Percentiles rank a stretch among this genome's conserved stretches.
Evolutionary conservation across 2,888 invertebrate genomes (phyloP).

Genomic region (Gerosis bhagava): DNA sequence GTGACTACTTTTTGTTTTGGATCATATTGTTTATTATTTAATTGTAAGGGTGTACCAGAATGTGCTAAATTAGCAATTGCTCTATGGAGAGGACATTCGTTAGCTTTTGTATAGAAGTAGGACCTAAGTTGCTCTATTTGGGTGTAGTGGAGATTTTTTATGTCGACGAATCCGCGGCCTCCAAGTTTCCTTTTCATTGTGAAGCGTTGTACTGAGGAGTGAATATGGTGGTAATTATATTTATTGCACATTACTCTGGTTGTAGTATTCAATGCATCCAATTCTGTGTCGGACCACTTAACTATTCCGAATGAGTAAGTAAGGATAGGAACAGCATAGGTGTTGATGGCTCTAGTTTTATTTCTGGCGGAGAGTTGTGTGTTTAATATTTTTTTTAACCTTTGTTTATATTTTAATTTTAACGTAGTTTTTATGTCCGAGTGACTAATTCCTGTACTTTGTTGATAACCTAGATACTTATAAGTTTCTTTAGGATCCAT

Average conservation of each 20-base stretch:
- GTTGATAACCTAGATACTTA: slow-evolving; percentile 8
- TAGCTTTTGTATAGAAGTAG: slow-evolving; percentile 4
- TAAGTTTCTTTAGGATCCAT: background rate
- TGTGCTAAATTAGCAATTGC: background rate
- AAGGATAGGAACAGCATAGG: slow-evolving; percentile 21
- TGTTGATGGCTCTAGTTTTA: slow-evolving; percentile 18
- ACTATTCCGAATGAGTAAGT: slow-evolving; percentile 24
- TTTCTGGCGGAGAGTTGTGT: slow-evolving; percentile 11
- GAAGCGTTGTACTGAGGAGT: slow-evolving; percentile 3
- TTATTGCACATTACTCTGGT: background rate
- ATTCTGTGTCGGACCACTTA: slow-evolving; percentile 4
- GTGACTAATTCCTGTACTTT: background rate
- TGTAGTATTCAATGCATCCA: background rate
- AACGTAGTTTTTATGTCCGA: slow-evolving; percentile 3
- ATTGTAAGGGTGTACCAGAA: background rate
- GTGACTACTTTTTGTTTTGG: background rate
- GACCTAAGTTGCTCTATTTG: background rate
- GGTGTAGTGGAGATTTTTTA: slow-evolving; percentile 11
- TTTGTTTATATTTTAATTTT: slow-evolving; percentile 10
- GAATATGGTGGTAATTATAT: slow-evolving; percentile 1
- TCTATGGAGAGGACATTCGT: background rate
- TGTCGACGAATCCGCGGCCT: slow-evolving; percentile 9
- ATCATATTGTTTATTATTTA: background rate
- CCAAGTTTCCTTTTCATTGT: slow-evolving; percentile 6
- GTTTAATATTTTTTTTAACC: slow-evolving; percentile 6